phyloP scores from a whole-genome alignment of 2,113 vertebrate species.

The Danionella cerebrum region DNA sequence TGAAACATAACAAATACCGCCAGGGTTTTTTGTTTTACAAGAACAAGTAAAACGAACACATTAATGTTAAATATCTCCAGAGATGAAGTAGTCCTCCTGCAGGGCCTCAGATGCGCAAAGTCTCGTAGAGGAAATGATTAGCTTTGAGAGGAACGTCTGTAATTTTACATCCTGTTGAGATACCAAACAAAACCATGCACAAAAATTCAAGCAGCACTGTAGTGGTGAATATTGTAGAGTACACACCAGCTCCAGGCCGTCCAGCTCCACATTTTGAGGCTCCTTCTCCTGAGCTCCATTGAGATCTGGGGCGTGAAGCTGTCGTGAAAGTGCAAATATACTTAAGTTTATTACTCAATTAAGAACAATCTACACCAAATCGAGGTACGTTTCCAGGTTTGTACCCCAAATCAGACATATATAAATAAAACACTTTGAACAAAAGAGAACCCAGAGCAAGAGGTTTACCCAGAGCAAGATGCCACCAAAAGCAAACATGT shows the following conservation, averaged over 20 bases:
- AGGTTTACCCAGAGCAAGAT: slow-evolving; percentile 51
- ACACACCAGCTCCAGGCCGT: slow-evolving; percentile 56
- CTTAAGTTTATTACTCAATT: neutral
- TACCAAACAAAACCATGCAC: neutral
- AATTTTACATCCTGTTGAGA: slow-evolving; percentile 35
- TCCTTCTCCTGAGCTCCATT: slow-evolving; percentile 52
- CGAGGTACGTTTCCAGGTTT: no score
- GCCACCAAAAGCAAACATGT: slow-evolving; percentile 72
- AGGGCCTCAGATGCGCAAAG: slow-evolving; percentile 29
- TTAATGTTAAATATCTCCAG: neutral
- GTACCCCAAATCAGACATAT: no score
- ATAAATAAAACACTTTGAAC: no score
- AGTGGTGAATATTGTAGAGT: neutral
- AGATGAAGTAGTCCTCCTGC: slow-evolving; percentile 38
- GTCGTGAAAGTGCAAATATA: slow-evolving; percentile 13
- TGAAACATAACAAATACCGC: slow-evolving; percentile 1
- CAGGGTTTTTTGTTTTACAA: neutral
- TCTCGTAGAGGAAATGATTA: slow-evolving; percentile 31
- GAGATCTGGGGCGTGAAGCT: slow-evolving; percentile 60
- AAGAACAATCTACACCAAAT: no score
- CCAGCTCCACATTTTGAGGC: slow-evolving; percentile 50
- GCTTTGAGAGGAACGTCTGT: slow-evolving; percentile 34
- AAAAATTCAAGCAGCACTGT: neutral
- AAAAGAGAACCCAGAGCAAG: neutral
- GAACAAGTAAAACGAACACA: neutral